These are phyloP conservation scores for Mormyrus lacerda DNA, from an alignment of 2,113 vertebrate genomes.

Conservation along the genomic window DNA sequence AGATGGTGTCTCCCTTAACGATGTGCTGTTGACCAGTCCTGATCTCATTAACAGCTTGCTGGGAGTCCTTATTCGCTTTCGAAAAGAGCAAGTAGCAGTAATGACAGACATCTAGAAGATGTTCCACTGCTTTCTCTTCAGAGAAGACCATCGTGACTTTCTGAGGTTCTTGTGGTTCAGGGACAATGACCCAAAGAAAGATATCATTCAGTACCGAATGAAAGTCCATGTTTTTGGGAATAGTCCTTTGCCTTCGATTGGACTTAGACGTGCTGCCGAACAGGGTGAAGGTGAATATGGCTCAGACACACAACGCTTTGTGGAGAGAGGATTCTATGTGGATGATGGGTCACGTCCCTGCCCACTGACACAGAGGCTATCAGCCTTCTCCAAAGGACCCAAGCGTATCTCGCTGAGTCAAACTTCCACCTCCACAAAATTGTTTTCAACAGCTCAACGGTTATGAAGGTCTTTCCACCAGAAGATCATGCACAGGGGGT, in stretches of 20 bases:
- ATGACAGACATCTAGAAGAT: constrained; percentile 26
- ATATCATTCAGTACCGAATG: neutral
- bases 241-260: neutral
- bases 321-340: constrained; percentile 1
- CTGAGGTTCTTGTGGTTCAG: constrained; percentile 8
- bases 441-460: neutral
- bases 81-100: constrained; percentile 14
- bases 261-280: neutral
- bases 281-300: constrained; percentile 21
- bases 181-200: neutral
- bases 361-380: neutral
- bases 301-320: constrained; percentile 1
- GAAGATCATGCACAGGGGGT: neutral
- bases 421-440: constrained; percentile 20
- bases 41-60: constrained; percentile 23
- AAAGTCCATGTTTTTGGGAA: too few relatives aligned
- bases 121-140: constrained; percentile 23
- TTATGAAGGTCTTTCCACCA: constrained; percentile 13
- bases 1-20: neutral
- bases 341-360: neutral
- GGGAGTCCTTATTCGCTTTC: constrained; percentile 18
- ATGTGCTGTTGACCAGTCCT: constrained; percentile 10
- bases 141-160: constrained; percentile 14
- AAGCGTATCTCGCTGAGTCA: neutral
- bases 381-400: neutral